Evolutionary conservation across 2,113 vertebrate species (phyloP), one percentile per base, ranked within the genome.

Genomic region (Catagonus wagneri): DNA sequence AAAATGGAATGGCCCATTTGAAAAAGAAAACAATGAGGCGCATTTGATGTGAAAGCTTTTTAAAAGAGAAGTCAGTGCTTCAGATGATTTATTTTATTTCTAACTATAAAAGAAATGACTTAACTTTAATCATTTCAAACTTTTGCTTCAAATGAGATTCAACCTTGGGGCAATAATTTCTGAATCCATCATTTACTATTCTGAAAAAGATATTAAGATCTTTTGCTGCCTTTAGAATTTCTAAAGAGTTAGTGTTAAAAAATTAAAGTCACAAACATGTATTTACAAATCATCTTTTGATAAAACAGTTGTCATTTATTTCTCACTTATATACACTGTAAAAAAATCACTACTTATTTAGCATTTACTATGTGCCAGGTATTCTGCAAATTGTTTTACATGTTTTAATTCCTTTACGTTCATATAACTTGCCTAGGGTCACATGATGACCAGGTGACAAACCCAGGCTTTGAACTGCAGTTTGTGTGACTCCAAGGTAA

Each of bases 101-200:
- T 6, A 61, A 93, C 16, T 94, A 92, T 79, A 90, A 76, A n/a
- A 80, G 0, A 4, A 94, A 68, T 88, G 56, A 83, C 93, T 95
- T 94, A 95, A 10, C 94, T 65, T 92, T 86, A 69, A 81, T 83
- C 56, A 89, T 86, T 89, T 97, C 74, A 95, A 95, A 87, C 34
- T 95, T 95, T 75, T 93, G 74, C 92, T 93, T 91, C 60, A 85
- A 94, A 74, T 96, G 20, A 74, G 74, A 95, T 90, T 97, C 63
- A 83, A 15, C 23, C 88, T 83, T 79, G 44, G 23, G 75, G 85
- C 52, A 96, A 72, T 74, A 6, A 97, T 95, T 93, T 72, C 68
- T 98, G 34, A 39, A 84, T 96, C 80, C 69, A 83, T 92, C 94
- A 92, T 94, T 87, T 90, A 74, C 8, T 65, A 91, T 96, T 97